phyloP scores from a whole-genome alignment of 2,797 vertebrate species.

The Crax fasciolata region DNA sequence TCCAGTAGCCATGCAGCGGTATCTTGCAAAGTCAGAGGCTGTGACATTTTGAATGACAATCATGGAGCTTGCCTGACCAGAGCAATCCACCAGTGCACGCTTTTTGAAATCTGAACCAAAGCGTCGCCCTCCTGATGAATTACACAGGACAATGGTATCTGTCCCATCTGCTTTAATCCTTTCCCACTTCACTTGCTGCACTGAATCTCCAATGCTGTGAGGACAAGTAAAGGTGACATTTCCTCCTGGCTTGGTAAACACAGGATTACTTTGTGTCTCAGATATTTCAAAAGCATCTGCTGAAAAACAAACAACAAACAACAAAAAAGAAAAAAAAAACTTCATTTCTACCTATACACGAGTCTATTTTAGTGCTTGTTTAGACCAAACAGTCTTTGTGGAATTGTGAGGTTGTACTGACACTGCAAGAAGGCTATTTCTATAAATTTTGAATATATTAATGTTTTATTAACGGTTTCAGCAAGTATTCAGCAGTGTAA shows the following conservation, averaged over 20 bases:
- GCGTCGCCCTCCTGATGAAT: slow-evolving; percentile 56
- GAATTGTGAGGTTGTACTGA: background rate
- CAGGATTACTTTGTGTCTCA: background rate
- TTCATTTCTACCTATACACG: background rate
- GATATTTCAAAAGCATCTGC: slow-evolving; percentile 76
- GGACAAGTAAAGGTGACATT: slow-evolving; percentile 82
- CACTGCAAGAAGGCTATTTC: background rate
- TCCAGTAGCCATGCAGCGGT: slow-evolving; percentile 74
- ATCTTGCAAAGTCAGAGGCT: slow-evolving; percentile 81
- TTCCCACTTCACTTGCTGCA: slow-evolving; percentile 81
- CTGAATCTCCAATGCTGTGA: slow-evolving; percentile 40
- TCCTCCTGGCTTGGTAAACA: slow-evolving; percentile 63
- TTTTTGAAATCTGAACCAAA: slow-evolving; percentile 81
- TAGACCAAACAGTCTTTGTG: background rate
- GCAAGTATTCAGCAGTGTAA: background rate
- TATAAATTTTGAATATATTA: background rate
- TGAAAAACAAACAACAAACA: background rate
- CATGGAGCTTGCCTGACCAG: slow-evolving; percentile 40
- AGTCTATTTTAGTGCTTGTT: background rate
- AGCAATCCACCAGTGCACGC: slow-evolving; percentile 73
- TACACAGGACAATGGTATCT: slow-evolving; percentile 79
- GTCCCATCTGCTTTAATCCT: slow-evolving; percentile 68
- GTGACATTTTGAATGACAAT: slow-evolving; percentile 71
- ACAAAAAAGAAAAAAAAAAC: background rate
- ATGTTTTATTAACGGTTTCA: background rate